phyloP scores from a whole-genome alignment of 2,113 vertebrate genomes.

The Lampris megalopsis region DNA sequence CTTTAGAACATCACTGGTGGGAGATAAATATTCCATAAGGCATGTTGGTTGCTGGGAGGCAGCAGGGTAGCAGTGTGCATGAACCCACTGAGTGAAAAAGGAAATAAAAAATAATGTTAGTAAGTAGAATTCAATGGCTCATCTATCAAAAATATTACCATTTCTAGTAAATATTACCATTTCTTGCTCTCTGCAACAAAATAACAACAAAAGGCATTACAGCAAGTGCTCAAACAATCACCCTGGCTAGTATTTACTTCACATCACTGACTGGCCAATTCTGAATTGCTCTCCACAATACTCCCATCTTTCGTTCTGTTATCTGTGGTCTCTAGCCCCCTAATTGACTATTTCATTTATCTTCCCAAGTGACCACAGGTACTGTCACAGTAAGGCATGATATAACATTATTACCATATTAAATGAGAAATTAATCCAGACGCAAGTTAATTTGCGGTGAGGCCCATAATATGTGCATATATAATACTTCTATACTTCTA shows the following conservation, averaged over 20 bases:
- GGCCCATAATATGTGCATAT: no score
- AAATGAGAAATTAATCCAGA: no score
- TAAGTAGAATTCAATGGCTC: no score
- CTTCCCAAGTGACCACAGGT: no score
- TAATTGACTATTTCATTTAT: no score
- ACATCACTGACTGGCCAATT: conserved; percentile 23
- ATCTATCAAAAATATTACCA: no score
- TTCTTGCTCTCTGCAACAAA: no score
- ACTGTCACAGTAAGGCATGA: no score
- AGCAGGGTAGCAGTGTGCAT: conserved; percentile 61
- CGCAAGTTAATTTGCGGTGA: no score
- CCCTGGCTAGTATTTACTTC: not conserved
- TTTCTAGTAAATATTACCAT: no score
- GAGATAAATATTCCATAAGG: conserved; percentile 72
- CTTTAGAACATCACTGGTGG: conserved; percentile 67
- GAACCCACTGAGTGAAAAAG: conserved; percentile 69
- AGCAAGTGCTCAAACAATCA: not conserved
- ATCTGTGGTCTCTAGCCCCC: conserved; percentile 15
- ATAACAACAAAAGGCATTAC: no score
- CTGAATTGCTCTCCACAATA: conserved; percentile 2
- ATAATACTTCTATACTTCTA: no score
- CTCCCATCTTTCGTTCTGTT: conserved; percentile 27
- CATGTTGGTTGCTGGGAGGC: conserved; percentile 75
- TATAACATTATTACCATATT: not conserved
- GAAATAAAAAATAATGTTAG: conserved; percentile 39